Evolutionary conservation across 2,888 invertebrate species (phyloP), one percentile per base, ranked within the genome.

Genomic region (Alcis repandata): DNA sequence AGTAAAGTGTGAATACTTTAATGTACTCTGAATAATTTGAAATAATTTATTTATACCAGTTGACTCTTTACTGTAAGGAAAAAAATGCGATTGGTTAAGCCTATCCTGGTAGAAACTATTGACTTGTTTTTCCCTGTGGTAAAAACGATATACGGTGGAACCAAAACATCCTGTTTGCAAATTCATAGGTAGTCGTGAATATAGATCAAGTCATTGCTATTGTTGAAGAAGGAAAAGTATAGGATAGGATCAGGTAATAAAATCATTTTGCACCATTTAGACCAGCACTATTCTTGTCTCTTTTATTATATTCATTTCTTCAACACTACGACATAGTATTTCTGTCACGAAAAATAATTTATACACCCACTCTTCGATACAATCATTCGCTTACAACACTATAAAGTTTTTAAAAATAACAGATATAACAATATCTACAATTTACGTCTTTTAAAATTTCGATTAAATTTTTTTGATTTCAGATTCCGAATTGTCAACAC

Each of bases 231-330:
- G 66, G 15, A 45, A 56, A 15, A 40, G 43, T 59, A 75, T 36
- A 56, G 74, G 81, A 70, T 48, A n/a, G n/a, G n/a, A n/a, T 33
- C 19, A 53, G 70, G 36, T 48, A 75, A 78, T 88, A 86, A 87
- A 90, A 89, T 85, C 83, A 86, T 84, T 82, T 84, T 89, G 88
- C 90, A 91, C 87, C 88, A 83, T 86, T 27, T 85, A 86, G 82
- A 88, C 57, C 85, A 84, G 78, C 77, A 82, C 81, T 85, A 85
- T 83, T 79, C 79, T 79, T 79, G 82, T 79, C 80, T 82, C 73
- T 80, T 83, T 78, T 77, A 78, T 77, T 81, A 78, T 78, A 74
- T 74, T 71, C 77, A 80, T 79, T 79, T 80, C 80, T 78, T 86
- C 77, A 83, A 81, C 79, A 78, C 79, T 75, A 82, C 76, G 76